phyloP scores from a whole-genome alignment of 2,113 vertebrate species.

The Pavo muticus region DNA sequence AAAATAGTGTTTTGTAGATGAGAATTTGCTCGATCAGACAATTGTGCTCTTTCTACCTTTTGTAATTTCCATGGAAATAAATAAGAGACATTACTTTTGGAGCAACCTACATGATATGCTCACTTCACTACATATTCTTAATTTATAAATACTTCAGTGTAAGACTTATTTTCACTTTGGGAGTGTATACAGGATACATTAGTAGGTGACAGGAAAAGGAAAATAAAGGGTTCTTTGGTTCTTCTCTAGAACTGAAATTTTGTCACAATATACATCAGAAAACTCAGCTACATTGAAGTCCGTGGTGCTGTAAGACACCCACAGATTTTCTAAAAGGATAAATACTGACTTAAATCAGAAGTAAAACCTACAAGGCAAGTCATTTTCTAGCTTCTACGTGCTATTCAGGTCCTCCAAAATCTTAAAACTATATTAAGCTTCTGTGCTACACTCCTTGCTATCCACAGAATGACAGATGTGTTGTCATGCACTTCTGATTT shows the following conservation, averaged over 20 bases:
- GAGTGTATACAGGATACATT: not conserved
- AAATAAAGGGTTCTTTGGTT: not conserved
- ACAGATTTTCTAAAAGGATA: not conserved
- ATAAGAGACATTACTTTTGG: too few species aligned
- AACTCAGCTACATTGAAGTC: not conserved
- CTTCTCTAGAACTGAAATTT: not conserved
- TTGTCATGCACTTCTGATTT: not conserved
- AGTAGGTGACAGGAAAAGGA: not conserved
- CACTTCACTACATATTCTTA: not conserved
- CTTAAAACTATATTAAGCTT: not conserved
- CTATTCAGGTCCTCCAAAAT: not conserved
- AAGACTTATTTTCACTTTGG: not conserved
- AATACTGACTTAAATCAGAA: not conserved
- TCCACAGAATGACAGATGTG: not conserved
- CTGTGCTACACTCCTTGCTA: not conserved
- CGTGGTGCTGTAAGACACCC: not conserved
- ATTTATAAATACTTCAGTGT: not conserved
- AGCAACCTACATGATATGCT: not conserved
- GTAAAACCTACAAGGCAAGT: not conserved
- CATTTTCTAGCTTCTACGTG: not conserved
- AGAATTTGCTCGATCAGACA: too few species aligned
- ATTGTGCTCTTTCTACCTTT: too few species aligned
- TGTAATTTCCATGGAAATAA: too few species aligned
- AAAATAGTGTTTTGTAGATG: too few species aligned
- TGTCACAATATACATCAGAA: not conserved